Percentiles rank a stretch among this genome's conserved stretches.
phyloP scores from a whole-genome alignment of 2,113 vertebrate species.

The Xyrauchen texanus region DNA sequence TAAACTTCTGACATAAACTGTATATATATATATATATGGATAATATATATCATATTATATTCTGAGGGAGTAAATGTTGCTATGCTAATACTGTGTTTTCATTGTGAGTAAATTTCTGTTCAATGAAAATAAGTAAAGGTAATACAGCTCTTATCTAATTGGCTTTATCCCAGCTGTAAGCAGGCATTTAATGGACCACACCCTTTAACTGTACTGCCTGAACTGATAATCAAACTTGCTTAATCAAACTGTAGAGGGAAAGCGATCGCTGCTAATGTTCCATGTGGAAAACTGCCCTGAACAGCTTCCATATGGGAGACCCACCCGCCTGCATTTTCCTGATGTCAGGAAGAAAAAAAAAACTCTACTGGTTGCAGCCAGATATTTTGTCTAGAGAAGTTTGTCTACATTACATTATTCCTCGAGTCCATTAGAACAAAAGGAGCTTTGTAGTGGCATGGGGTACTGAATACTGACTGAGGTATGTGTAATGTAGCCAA shows the following conservation, averaged over 20 bases:
- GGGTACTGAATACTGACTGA: background rate
- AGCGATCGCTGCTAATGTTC: constrained; percentile 54
- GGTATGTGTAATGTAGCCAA: constrained; percentile 57
- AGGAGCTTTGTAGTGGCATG: constrained; percentile 68
- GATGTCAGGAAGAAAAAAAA: constrained; percentile 11
- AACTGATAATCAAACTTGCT: constrained; percentile 54
- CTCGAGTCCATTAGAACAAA: constrained; percentile 70
- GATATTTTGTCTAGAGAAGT: constrained; percentile 60
- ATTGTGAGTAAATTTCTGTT: too few relatives aligned
- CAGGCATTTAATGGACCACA: constrained; percentile 59
- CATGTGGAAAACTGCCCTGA: constrained; percentile 48
- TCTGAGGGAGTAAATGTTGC: too few relatives aligned
- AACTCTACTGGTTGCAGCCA: constrained; percentile 54
- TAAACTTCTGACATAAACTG: too few relatives aligned
- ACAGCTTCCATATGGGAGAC: constrained; percentile 73
- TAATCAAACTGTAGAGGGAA: constrained; percentile 52
- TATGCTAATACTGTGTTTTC: too few relatives aligned
- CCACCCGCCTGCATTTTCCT: constrained; percentile 46
- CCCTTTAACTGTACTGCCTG: constrained; percentile 57
- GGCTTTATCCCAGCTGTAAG: constrained; percentile 52
- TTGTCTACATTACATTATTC: constrained; percentile 67
- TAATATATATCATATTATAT: too few relatives aligned
- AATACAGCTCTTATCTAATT: constrained; percentile 54
- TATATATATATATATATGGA: too few relatives aligned
- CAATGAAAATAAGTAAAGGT: background rate